A percentile compares a stretch with the other conserved stretches of the same genome.
Conservation (phyloP, 2,888 invertebrate genomes). For the Opisthograptis luteolata region DNA sequence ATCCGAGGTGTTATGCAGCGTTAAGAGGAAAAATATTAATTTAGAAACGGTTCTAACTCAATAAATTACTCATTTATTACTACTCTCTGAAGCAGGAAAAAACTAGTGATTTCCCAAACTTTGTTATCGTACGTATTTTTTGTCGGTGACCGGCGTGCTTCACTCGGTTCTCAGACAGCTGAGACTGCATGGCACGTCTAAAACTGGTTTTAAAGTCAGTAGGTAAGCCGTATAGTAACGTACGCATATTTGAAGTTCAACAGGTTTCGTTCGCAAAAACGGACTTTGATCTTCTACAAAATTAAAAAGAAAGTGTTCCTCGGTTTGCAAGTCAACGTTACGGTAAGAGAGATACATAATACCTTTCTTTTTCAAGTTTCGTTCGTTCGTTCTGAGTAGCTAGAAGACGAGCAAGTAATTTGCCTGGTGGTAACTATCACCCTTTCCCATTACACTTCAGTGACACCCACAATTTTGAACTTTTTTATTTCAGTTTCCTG, state of each 20-base stretch:
- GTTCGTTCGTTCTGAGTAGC: too few species aligned
- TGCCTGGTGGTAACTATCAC: too few species aligned
- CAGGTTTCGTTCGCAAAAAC: background rate
- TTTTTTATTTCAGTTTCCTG: too few species aligned
- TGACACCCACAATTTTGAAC: too few species aligned
- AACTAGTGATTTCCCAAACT: background rate
- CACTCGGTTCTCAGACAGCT: background rate
- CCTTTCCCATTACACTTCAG: too few species aligned
- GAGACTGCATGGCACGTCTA: background rate
- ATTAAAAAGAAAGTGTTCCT: too few species aligned
- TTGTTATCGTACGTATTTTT: too few species aligned
- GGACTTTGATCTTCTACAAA: background rate
- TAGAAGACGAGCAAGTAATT: too few species aligned
- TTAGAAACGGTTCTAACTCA: too few species aligned
- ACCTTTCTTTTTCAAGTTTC: background rate
- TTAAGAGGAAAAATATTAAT: too few species aligned
- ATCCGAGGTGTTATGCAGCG: too few species aligned
- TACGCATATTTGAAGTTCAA: background rate
- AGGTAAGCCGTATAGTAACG: background rate
- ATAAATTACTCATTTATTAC: too few species aligned
- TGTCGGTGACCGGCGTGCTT: background rate
- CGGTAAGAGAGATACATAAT: background rate
- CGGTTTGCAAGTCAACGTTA: background rate
- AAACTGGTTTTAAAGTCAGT: background rate
- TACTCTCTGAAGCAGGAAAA: background rate